Conservation (phyloP, 2,888 invertebrate genomes). For the Hirtodrosophila cameraria region DNA sequence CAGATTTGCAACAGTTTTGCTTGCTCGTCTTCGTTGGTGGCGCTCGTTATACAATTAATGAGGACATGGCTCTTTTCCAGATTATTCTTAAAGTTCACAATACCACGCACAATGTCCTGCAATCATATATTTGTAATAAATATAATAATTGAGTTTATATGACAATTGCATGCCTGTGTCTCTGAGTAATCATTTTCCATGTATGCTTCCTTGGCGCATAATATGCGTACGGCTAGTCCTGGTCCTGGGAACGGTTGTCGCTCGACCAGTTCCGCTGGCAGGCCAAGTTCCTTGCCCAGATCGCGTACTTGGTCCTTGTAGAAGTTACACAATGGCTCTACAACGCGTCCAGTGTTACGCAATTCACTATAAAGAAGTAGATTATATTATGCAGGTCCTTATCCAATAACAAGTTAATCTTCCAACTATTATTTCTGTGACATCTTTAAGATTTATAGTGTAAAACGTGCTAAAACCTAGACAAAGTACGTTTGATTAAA, state of each 20-base stretch:
- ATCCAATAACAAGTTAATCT: not conserved
- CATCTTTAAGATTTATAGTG: too few relatives aligned
- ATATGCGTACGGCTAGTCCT: conserved; percentile 96
- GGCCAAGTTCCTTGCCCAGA: conserved; percentile 94
- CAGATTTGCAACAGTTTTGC: conserved; percentile 89
- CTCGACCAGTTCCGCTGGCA: conserved; percentile 93
- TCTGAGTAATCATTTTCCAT: conserved; percentile 98
- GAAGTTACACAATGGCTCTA: conserved; percentile 99
- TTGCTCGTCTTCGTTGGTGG: conserved; percentile 91
- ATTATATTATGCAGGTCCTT: not conserved
- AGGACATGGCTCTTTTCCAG: conserved; percentile 96
- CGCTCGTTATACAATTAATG: conserved; percentile 92
- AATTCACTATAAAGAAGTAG: conserved; percentile 85
- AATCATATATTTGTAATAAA: not conserved
- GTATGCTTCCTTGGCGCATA: conserved; percentile 97
- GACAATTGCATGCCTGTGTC: conserved; percentile 88
- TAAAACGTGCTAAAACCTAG: too few relatives aligned
- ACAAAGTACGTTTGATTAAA: too few relatives aligned
- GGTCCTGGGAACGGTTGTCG: conserved; percentile 99
- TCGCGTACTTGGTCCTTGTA: conserved; percentile 98
- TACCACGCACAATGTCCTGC: conserved; percentile 95
- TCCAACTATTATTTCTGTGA: too few relatives aligned
- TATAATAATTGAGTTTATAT: too few relatives aligned
- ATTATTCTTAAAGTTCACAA: conserved; percentile 96
- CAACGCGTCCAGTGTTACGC: conserved; percentile 91